A percentile compares a stretch with the other conserved stretches of the same genome.
These are phyloP conservation scores for Triplophysa tibetana DNA, from an alignment of 2,113 vertebrate genomes.

Conservation along the genomic window DNA sequence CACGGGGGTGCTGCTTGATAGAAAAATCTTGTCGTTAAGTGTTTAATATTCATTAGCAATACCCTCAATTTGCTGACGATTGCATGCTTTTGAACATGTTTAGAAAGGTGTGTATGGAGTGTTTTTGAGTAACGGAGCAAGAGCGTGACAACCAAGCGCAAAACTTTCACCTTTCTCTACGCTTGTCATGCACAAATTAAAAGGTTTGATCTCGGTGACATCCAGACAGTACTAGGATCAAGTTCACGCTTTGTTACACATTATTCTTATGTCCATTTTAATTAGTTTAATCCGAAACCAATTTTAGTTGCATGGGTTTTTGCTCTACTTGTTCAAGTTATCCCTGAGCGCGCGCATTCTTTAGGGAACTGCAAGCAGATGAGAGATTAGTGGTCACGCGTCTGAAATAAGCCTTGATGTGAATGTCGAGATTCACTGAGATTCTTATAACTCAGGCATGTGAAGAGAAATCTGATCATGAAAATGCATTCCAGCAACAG, in stretches of 20 bases:
- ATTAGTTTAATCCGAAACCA: background rate
- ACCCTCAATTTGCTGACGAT: background rate
- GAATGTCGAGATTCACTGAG: background rate
- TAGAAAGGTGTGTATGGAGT: background rate
- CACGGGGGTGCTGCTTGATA: constrained; percentile 9
- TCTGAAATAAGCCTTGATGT: background rate
- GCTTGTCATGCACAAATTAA: background rate
- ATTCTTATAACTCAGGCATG: background rate
- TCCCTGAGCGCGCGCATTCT: background rate
- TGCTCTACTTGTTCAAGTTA: background rate
- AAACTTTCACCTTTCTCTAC: background rate
- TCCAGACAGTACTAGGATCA: background rate
- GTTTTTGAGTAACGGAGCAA: background rate
- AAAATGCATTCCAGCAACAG: background rate
- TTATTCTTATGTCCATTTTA: background rate
- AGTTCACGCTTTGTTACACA: background rate
- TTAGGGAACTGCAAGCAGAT: background rate
- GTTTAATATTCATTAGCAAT: background rate
- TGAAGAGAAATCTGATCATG: background rate
- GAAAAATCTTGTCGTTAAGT: background rate
- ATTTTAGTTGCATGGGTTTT: background rate
- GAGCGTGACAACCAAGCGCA: background rate
- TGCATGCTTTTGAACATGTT: no score
- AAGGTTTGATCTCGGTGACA: background rate
- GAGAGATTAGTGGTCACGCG: background rate